A percentile compares a stretch with the other conserved stretches of the same genome.
These are phyloP conservation scores for Danionella dracula DNA, from an alignment of 2,797 vertebrate species.

Conservation along the genomic window DNA sequence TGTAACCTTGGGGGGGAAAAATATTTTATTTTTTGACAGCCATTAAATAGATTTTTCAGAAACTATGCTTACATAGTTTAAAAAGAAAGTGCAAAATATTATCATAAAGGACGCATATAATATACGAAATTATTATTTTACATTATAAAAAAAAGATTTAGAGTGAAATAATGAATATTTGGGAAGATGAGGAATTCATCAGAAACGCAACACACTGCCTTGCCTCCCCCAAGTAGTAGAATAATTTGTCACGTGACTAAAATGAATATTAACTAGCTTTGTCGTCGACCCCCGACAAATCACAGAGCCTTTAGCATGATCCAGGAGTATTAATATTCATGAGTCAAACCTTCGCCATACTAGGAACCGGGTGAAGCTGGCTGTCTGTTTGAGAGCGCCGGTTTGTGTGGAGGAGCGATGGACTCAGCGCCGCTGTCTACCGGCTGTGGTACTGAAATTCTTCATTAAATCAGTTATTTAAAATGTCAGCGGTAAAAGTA, in stretches of 20 bases:
- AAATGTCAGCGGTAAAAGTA: not conserved
- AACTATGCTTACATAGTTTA: too few relatives aligned
- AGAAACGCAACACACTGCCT: too few relatives aligned
- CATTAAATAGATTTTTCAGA: too few relatives aligned
- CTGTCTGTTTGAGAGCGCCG: not conserved
- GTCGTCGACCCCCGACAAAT: not conserved
- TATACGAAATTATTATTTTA: too few relatives aligned
- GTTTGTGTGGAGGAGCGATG: slow-evolving; percentile 26
- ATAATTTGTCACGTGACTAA: not conserved
- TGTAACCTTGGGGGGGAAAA: too few relatives aligned
- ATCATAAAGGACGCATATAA: too few relatives aligned
- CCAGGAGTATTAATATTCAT: not conserved
- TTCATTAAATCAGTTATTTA: not conserved
- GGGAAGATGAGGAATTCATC: too few relatives aligned
- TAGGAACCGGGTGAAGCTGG: not conserved
- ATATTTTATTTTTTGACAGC: too few relatives aligned
- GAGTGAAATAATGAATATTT: too few relatives aligned
- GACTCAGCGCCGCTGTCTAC: slow-evolving; percentile 31
- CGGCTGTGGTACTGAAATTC: slow-evolving; percentile 32
- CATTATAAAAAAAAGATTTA: too few relatives aligned
- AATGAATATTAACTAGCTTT: not conserved
- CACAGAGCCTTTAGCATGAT: not conserved
- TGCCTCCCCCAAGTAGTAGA: too few relatives aligned
- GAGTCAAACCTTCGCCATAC: not conserved
- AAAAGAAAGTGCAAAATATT: too few relatives aligned